These are phyloP conservation scores for Eupeodes latifasciatus DNA, from an alignment of 2,888 invertebrate species.

Conservation along the genomic window DNA sequence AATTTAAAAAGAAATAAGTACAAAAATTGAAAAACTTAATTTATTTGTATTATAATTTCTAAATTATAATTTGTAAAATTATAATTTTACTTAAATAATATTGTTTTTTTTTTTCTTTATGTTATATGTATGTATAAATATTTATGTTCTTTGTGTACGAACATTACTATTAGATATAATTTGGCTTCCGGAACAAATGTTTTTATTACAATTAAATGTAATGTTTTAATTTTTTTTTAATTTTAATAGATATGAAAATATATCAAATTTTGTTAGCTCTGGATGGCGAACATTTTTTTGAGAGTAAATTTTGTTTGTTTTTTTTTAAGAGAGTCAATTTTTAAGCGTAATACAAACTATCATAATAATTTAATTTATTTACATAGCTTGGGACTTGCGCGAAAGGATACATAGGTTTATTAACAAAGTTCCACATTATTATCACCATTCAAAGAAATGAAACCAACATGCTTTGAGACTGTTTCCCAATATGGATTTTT, in stretches of 20 bases:
- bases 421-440: slow-evolving; percentile 54
- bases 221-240: neutral
- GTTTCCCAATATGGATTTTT: slow-evolving; percentile 42
- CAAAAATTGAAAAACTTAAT: slow-evolving; percentile 36
- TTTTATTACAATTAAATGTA: neutral
- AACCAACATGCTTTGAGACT: slow-evolving; percentile 43
- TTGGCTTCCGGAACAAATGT: slow-evolving; percentile 53
- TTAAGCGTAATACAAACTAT: slow-evolving; percentile 3
- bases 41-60: slow-evolving; percentile 6
- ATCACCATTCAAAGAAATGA: slow-evolving; percentile 67
- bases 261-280: slow-evolving; percentile 40
- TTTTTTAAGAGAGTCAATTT: neutral
- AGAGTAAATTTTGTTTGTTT: neutral
- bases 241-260: slow-evolving; percentile 66
- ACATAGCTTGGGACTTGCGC: neutral
- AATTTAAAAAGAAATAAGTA: slow-evolving; percentile 2
- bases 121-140: neutral
- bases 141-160: neutral
- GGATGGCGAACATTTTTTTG: neutral
- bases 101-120: neutral
- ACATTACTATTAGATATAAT: slow-evolving; percentile 25
- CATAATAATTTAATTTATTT: slow-evolving; percentile 4
- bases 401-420: slow-evolving; percentile 13
- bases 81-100: neutral
- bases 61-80: slow-evolving; percentile 41